phyloP scores from a whole-genome alignment of 2,113 vertebrate genomes.

The Corapipo altera region DNA sequence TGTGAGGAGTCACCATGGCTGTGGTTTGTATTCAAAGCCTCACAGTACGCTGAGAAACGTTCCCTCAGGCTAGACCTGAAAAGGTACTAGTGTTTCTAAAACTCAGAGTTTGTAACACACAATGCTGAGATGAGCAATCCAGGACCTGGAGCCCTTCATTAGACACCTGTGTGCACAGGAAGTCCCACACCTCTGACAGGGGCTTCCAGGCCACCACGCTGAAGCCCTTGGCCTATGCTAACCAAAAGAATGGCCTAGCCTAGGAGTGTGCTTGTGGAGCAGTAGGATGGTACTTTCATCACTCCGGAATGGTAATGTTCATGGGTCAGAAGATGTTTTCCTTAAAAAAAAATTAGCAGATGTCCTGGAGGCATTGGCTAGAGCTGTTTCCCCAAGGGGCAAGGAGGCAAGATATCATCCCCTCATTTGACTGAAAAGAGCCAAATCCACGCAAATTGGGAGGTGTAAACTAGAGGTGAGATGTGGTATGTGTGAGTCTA shows the following conservation, averaged over 20 bases:
- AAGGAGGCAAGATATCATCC: neutral
- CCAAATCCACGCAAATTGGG: neutral
- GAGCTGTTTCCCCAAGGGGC: neutral
- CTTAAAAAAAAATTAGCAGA: neutral
- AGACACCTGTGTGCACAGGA: neutral
- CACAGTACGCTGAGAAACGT: neutral
- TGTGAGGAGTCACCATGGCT: neutral
- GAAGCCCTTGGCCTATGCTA: neutral
- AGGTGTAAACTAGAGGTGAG: neutral
- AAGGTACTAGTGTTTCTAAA: neutral
- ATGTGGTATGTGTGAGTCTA: neutral
- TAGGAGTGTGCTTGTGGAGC: neutral
- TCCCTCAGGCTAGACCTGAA: neutral
- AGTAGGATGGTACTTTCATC: neutral
- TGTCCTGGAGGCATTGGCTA: fast-evolving
- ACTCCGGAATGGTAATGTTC: neutral
- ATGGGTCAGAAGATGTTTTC: neutral
- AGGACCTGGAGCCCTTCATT: neutral
- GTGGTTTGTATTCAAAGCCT: neutral
- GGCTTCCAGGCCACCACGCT: neutral
- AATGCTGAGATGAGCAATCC: neutral
- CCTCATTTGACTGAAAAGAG: neutral
- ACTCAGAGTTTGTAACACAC: neutral
- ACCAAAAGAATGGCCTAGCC: neutral
- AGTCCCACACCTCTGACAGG: neutral